Base-by-base conservation (phyloP, 2,797 vertebrate genomes). In the Meda fulgida region DNA sequence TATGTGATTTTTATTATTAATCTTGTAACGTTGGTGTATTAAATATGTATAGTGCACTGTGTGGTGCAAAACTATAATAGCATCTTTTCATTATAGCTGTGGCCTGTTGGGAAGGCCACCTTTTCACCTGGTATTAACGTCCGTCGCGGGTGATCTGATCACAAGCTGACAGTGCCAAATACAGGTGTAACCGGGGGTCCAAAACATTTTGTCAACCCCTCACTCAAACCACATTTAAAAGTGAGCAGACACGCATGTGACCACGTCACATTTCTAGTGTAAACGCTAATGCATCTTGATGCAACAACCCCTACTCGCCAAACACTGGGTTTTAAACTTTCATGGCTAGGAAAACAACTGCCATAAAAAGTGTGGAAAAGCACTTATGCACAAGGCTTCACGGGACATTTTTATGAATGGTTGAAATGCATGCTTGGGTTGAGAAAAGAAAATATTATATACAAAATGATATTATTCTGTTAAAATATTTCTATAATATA, bases 211-310 rank as follows among this genome's bases (percentile, higher is more conserved):
- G 70, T 26, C 38, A 34, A 60, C 38, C 31, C 60, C 46, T 79
- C 77, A 79, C 18, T 79, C 55, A 65, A 79, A 46, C n/a, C 58
- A 31, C 38, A 46, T 29, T 65, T 38, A 46, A 43, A 11, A 63
- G 55, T 31, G 26, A 23, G 58, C 53, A 77, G 53, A 77, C 53
- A 60, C 34, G 14, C 34, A 60, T 31, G 58, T 65, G 58, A 65
- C 58, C 77, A 65, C 0, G 5, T n/a, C 14, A 1, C 43, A 26
- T 66, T 80, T 77, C 11, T 16, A 10, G 78, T 43, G 60, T 63
- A 80, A 80, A 51, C 4, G 38, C 77, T 78, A 65, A 80, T 36
- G 19, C 40, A 36, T 80, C 10, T 19, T 80, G 63, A 78, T 63
- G 23, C 4, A 19, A 18, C 23, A 36, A 5, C 38, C 18, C n/a